Conservation (phyloP, 1,140 invertebrate species). For the Planococcus citri region DNA sequence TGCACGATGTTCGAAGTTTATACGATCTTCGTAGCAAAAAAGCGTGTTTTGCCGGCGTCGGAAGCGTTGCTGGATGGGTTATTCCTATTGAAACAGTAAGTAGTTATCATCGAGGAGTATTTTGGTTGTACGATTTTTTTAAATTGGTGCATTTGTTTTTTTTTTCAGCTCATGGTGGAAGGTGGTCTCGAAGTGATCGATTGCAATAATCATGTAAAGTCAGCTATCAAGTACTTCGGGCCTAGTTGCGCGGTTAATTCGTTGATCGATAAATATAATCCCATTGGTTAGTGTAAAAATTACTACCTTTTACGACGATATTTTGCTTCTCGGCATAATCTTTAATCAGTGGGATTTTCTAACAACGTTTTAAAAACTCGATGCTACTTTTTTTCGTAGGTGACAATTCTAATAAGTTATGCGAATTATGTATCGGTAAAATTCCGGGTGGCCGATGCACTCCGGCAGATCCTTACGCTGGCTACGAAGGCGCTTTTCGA, state of each 20-base stretch:
- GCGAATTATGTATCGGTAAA: slow-evolving; percentile 69
- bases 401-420: slow-evolving; percentile 67
- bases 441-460: slow-evolving; percentile 67
- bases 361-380: not conserved
- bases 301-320: slow-evolving; percentile 15
- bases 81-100: slow-evolving; percentile 70
- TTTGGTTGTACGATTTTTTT: not conserved
- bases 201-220: slow-evolving; percentile 94
- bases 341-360: not conserved
- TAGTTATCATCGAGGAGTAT: slow-evolving; percentile 28
- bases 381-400: slow-evolving; percentile 36
- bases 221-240: slow-evolving; percentile 77
- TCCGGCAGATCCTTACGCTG: slow-evolving; percentile 73
- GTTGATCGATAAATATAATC: slow-evolving; percentile 83
- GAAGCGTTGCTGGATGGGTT: slow-evolving; percentile 83
- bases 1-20: slow-evolving; percentile 49
- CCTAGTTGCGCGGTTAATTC: slow-evolving; percentile 87
- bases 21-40: slow-evolving; percentile 56
- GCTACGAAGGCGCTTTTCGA: slow-evolving; percentile 76
- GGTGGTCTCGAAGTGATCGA: slow-evolving; percentile 70
- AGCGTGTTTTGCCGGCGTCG: slow-evolving; percentile 84
- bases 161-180: slow-evolving; percentile 58
- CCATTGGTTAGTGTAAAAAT: slow-evolving; percentile 71
- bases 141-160: slow-evolving; percentile 23
- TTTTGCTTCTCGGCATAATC: not conserved